These are phyloP conservation scores for Sphaerophoria rueppellii DNA, from an alignment of 2,888 invertebrate genomes.

Conservation along the genomic window DNA sequence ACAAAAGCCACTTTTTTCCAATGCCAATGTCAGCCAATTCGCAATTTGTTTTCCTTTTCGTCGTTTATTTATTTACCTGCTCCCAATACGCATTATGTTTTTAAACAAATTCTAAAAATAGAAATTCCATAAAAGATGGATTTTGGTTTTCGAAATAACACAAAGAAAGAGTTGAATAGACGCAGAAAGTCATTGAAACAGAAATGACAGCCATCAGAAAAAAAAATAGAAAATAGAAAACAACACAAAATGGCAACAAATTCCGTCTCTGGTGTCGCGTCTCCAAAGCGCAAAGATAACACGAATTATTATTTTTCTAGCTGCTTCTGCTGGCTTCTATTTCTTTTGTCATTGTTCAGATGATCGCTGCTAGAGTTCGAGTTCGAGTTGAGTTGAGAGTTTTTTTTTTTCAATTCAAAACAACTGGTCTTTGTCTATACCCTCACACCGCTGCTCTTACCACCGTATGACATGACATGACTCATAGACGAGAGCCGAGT, in stretches of 20 bases:
- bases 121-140: not conserved
- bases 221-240: conserved; percentile 5
- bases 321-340: not conserved
- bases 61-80: not conserved
- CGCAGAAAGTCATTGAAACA: not conserved
- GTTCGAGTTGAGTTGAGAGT: too few species aligned
- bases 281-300: conserved; percentile 13
- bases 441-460: not conserved
- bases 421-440: conserved; percentile 8
- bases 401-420: too few species aligned
- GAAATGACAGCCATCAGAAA: not conserved
- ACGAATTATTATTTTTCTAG: not conserved
- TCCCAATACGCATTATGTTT: conserved; percentile 8
- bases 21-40: conserved; percentile 13
- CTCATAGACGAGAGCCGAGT: not conserved
- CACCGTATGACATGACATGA: not conserved
- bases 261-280: not conserved
- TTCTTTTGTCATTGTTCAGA: not conserved
- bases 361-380: not conserved
- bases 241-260: conserved; percentile 13
- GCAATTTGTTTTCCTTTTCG: not conserved
- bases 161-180: conserved; percentile 55
- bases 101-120: conserved; percentile 55
- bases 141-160: conserved; percentile 22
- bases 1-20: conserved; percentile 25